Evolutionary conservation across 2,888 invertebrate species (phyloP), one percentile per base, ranked within the genome.

Genomic region (Geophilus truncorum): DNA sequence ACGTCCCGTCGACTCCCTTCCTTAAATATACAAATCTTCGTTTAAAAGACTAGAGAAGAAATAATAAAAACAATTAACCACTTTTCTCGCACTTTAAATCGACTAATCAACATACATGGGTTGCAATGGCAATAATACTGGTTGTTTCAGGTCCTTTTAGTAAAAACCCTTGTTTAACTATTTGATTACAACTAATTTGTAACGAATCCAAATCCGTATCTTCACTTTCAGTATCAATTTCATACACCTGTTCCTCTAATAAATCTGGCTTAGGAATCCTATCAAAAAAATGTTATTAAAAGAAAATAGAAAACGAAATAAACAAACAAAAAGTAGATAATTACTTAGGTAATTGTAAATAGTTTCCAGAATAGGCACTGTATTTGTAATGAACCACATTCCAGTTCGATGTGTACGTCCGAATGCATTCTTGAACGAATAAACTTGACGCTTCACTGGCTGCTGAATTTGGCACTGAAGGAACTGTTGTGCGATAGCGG

Each of bases 361-460:
- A 97, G 83, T 92, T 92, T 81, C 95, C 95, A 18, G 95, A 93
- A 86, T 96, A 98, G 77, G 91, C 91, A 85, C 91, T 92, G 86
- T 97, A 97, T 87, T 97, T 97, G 87, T 94, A 97, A 86, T 94
- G 93, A 82, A 98, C 92, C 82, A 95, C 90, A 88, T 94, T 93
- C 93, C 96, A 96, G 86, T 94, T 93, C 81, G 93, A 92, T 4
- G 93, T 93, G 87, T 97, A 97, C 84, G 93, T 91, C 84, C 89
- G 89, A 80, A 93, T 88, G 86, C 92, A 92, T 86, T 92, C 91
- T 84, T 90, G 90, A 23, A 92, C 91, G 84, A 93, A 90, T 45
- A 92, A 88, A 85, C 89, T 90, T 83, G 90, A 90, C 80, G 90
- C 88, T 84, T 90, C 87, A 51, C 86, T 86, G 51, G 87, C 86